Conservation (phyloP, 2,888 invertebrate genomes). For the Catocala nupta region DNA sequence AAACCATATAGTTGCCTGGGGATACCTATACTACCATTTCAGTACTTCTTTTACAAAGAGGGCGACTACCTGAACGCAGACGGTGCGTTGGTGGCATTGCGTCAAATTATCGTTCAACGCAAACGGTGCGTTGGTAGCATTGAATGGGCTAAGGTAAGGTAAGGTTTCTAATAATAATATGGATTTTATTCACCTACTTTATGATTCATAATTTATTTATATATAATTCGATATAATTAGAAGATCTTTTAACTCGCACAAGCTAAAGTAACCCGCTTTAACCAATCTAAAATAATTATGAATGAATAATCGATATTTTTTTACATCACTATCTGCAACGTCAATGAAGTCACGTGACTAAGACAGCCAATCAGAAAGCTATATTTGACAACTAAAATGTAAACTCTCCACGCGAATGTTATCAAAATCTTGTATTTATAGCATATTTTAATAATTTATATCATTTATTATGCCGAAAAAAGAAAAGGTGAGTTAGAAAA, state of each 20-base stretch:
- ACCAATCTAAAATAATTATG: not conserved
- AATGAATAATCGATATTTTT: constrained; percentile 33
- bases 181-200: no score
- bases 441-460: constrained; percentile 65
- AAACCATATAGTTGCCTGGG: no score
- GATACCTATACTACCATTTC: no score
- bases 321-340: constrained; percentile 63
- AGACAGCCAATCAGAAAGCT: constrained; percentile 58
- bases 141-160: no score
- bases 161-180: no score
- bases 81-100: no score
- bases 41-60: no score
- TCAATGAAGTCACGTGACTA: constrained; percentile 72
- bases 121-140: no score
- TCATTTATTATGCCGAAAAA: constrained; percentile 69
- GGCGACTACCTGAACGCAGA: no score
- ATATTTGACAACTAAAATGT: constrained; percentile 64
- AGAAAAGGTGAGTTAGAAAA: constrained; percentile 70
- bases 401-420: constrained; percentile 69
- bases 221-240: no score
- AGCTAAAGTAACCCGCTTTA: not conserved
- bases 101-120: no score
- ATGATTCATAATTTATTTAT: no score
- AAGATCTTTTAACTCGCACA: not conserved
- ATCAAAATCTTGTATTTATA: constrained; percentile 69